phyloP scores from a whole-genome alignment of 2,797 vertebrate species.

The Phrynocephalus vlangalii region DNA sequence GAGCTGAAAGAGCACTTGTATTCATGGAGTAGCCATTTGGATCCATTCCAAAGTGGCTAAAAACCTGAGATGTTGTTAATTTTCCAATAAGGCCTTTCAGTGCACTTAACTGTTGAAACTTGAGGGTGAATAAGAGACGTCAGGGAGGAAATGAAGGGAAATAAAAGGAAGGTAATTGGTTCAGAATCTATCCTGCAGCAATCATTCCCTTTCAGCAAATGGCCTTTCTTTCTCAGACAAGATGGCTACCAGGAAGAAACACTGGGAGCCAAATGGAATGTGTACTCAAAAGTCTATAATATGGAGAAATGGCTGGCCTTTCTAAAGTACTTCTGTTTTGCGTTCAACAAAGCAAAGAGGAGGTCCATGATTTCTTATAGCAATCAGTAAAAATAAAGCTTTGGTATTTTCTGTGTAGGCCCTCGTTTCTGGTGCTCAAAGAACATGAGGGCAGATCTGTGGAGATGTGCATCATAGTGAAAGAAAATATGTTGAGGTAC shows the following conservation, averaged over 20 bases:
- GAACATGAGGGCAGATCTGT: not conserved
- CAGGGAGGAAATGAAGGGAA: not conserved
- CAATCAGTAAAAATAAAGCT: not conserved
- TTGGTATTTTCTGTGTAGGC: not conserved
- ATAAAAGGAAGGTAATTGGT: not conserved
- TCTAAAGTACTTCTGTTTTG: not conserved
- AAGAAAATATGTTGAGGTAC: not conserved
- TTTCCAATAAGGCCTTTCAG: not conserved
- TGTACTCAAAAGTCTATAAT: too few species aligned
- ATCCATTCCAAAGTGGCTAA: not conserved
- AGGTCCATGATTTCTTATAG: too few species aligned
- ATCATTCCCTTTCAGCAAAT: not conserved
- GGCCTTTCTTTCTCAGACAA: accelerated
- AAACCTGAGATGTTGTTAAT: not conserved
- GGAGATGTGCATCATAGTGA: not conserved
- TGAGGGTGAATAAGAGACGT: not conserved
- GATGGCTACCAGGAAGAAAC: not conserved
- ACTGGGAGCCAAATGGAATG: not conserved
- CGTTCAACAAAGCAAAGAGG: too few species aligned
- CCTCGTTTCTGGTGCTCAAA: not conserved
- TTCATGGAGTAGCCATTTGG: not conserved
- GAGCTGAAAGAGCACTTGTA: not conserved
- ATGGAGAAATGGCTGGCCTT: not conserved
- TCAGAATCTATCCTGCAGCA: not conserved
- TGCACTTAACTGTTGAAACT: not conserved